These are phyloP conservation scores for Ambastaia sidthimunki DNA, from an alignment of 2,797 vertebrate species.

Conservation along the genomic window DNA sequence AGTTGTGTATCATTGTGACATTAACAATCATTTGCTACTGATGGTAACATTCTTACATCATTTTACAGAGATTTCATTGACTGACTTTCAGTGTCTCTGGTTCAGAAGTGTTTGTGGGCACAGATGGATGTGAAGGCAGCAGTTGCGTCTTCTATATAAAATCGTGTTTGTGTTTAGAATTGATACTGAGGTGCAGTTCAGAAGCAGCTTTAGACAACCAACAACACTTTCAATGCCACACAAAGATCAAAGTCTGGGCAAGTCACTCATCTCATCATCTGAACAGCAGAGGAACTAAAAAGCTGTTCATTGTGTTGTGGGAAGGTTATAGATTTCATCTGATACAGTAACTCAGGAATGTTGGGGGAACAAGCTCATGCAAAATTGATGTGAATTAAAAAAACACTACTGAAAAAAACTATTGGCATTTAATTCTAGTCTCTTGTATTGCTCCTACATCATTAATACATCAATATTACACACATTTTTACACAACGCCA, in stretches of 20 bases:
- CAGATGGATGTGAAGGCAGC: neutral
- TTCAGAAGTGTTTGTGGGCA: neutral
- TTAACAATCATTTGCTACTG: conserved; percentile 39
- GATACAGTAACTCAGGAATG: neutral
- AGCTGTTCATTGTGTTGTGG: neutral
- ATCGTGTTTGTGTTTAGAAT: conserved; percentile 7
- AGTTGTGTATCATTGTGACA: conserved; percentile 22
- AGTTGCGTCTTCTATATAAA: too few species aligned
- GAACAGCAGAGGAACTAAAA: neutral
- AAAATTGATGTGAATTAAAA: conserved; percentile 12
- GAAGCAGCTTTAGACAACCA: conserved; percentile 9
- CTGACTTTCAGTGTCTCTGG: conserved; percentile 2
- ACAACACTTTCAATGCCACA: neutral
- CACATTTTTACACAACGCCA: neutral
- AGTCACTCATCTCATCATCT: neutral
- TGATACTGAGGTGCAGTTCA: conserved; percentile 13
- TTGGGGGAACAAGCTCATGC: conserved; percentile 12
- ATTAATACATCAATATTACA: conserved; percentile 12
- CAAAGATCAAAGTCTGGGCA: neutral
- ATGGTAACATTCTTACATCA: conserved; percentile 28
- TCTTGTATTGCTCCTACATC: conserved; percentile 33
- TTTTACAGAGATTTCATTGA: neutral
- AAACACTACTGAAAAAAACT: neutral
- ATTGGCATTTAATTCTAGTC: conserved; percentile 21
- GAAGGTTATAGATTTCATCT: neutral